Percentiles rank a stretch among this genome's conserved stretches.
Conservation (phyloP, 2,888 invertebrate species). For the Chydorus sphaericus region DNA sequence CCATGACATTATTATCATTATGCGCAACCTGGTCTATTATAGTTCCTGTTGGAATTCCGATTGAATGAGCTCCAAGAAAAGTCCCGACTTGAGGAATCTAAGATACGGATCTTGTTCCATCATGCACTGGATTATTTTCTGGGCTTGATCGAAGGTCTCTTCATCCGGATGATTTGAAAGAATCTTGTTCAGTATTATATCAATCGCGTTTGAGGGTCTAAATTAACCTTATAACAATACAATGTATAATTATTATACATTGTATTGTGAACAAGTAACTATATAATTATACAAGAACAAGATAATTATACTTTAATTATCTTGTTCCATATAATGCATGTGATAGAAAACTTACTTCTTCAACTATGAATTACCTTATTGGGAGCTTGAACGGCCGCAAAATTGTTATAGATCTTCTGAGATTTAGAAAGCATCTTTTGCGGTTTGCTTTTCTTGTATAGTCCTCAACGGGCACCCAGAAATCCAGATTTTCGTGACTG, state of each 20-base stretch:
- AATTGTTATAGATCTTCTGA: slow-evolving; percentile 36
- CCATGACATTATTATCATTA: too few species aligned
- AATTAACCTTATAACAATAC: slow-evolving; percentile 33
- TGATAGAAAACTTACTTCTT: too few species aligned
- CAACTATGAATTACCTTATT: slow-evolving; percentile 36
- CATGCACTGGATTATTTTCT: slow-evolving; percentile 36
- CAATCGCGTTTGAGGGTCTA: slow-evolving; percentile 36
- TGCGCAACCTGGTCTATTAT: too few species aligned
- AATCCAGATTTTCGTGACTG: slow-evolving; percentile 41
- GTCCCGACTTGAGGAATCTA: slow-evolving; percentile 36
- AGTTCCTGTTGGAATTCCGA: slow-evolving; percentile 23
- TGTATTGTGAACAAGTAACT: too few species aligned
- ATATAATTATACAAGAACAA: too few species aligned
- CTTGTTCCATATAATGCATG: too few species aligned
- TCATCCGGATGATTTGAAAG: slow-evolving; percentile 27
- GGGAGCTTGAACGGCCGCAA: slow-evolving; percentile 36
- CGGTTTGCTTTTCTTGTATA: slow-evolving; percentile 31
- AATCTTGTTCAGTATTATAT: slow-evolving; percentile 29
- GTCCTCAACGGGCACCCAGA: slow-evolving; percentile 40
- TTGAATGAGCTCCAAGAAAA: slow-evolving; percentile 31
- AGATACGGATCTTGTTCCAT: slow-evolving; percentile 40
- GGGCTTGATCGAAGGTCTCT: slow-evolving; percentile 36
- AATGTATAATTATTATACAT: too few species aligned
- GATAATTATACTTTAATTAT: too few species aligned
- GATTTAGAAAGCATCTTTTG: slow-evolving; percentile 30